A percentile compares a stretch with the other conserved stretches of the same genome.
phyloP scores from a whole-genome alignment of 1,140 invertebrate genomes.

The Ostrea edulis region DNA sequence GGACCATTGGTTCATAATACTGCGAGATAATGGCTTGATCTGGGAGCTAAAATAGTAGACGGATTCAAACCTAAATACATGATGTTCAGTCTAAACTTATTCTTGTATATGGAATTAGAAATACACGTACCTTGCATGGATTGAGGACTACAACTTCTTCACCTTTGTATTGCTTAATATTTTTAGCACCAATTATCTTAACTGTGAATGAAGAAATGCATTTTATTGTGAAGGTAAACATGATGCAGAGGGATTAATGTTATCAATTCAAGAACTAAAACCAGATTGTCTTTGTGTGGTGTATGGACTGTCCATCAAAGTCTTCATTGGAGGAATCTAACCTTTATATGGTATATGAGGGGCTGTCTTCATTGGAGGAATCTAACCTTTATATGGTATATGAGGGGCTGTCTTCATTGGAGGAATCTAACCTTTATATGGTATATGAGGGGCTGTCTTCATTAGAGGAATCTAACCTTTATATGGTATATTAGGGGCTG shows the following conservation, averaged over 20 bases:
- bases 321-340: too few relatives aligned
- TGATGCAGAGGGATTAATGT: too few relatives aligned
- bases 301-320: constrained; percentile 76
- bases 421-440: background rate
- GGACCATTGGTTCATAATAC: constrained; percentile 92
- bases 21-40: constrained; percentile 85
- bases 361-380: too few relatives aligned
- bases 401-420: too few relatives aligned
- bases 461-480: too few relatives aligned
- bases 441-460: too few relatives aligned
- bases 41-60: constrained; percentile 83
- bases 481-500: too few relatives aligned
- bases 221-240: background rate
- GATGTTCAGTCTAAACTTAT: background rate
- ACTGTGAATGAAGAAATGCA: constrained; percentile 79
- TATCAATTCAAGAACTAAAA: background rate
- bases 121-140: constrained; percentile 83
- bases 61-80: background rate
- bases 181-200: constrained; percentile 85
- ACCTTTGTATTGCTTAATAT: constrained; percentile 85
- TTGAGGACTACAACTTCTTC: constrained; percentile 90
- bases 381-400: too few relatives aligned
- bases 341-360: constrained; percentile 96
- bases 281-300: too few relatives aligned
- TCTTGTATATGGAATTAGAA: background rate